A percentile compares a stretch with the other conserved stretches of the same genome.
Evolutionary conservation across 2,113 vertebrate species (phyloP).

Genomic region (Caretta caretta): DNA sequence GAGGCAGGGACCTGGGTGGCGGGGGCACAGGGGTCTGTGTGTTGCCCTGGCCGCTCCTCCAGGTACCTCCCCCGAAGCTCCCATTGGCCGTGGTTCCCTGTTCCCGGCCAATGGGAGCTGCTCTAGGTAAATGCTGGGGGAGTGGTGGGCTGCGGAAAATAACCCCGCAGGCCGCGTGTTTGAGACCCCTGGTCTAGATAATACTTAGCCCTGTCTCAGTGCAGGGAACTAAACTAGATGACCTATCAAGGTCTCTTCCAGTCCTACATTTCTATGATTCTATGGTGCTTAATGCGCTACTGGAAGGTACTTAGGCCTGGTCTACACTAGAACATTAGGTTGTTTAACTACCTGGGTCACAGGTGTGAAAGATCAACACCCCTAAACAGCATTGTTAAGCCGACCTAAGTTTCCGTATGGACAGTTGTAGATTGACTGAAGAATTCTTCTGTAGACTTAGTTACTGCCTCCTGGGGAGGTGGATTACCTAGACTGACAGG

Average conservation of each 20-base stretch:
- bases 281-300: not conserved
- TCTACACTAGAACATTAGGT: not conserved
- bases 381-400: not conserved
- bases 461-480: not conserved
- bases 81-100: too few relatives aligned
- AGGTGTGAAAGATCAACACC: not conserved
- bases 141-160: too few relatives aligned
- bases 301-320: slow-evolving; percentile 26
- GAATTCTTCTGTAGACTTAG: not conserved
- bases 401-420: not conserved
- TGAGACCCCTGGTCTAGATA: not conserved
- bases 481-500: not conserved
- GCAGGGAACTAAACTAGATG: not conserved
- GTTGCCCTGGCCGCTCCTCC: too few relatives aligned
- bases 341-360: not conserved
- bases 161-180: too few relatives aligned
- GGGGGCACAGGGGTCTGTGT: too few relatives aligned
- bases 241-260: not conserved
- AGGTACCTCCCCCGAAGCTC: too few relatives aligned
- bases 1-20: too few relatives aligned
- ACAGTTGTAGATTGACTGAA: not conserved
- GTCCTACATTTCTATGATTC: not conserved
- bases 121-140: too few relatives aligned
- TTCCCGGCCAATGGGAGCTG: too few relatives aligned
- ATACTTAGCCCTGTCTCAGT: not conserved